These are phyloP conservation scores for Aspiorhynchus laticeps DNA, from an alignment of 2,113 vertebrate species.

Conservation along the genomic window DNA sequence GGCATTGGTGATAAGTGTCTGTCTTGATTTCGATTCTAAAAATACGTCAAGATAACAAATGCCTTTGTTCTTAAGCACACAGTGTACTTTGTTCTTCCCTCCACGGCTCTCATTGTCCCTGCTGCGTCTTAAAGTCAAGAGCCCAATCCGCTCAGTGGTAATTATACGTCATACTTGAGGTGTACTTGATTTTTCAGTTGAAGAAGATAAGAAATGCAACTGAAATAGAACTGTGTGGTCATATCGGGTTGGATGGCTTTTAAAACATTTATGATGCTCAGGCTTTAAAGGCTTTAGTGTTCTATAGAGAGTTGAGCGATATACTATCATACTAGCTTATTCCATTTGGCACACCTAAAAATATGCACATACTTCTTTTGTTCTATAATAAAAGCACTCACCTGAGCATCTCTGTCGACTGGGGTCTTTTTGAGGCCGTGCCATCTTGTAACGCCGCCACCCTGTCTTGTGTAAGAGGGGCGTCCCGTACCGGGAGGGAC, in stretches of 20 bases:
- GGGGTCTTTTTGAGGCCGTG: constrained; percentile 86
- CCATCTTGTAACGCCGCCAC: constrained; percentile 84
- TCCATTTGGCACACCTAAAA: constrained; percentile 23
- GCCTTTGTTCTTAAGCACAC: constrained; percentile 23
- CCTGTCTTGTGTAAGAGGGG: constrained; percentile 85
- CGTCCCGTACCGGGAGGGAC: constrained; percentile 88
- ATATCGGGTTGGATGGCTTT: constrained; percentile 6
- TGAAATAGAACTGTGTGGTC: not conserved
- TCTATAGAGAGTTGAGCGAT: constrained; percentile 28
- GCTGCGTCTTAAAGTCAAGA: constrained; percentile 7
- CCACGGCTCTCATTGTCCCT: not conserved
- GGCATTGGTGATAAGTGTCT: constrained; percentile 4
- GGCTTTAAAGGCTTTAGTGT: constrained; percentile 10
- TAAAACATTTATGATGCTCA: constrained; percentile 14
- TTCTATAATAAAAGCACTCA: constrained; percentile 64
- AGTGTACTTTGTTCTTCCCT: constrained; percentile 19
- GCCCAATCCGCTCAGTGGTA: not conserved
- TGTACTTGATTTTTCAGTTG: not conserved
- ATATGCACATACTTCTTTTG: constrained; percentile 11
- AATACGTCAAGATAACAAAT: constrained; percentile 11
- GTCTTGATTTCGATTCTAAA: constrained; percentile 27
- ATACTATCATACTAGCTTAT: constrained; percentile 25
- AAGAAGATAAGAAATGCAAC: constrained; percentile 16
- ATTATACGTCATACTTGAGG: constrained; percentile 21
- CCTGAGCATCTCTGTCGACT: constrained; percentile 91